Conservation (phyloP, 2,888 invertebrate genomes). For the Drosophila recens region DNA sequence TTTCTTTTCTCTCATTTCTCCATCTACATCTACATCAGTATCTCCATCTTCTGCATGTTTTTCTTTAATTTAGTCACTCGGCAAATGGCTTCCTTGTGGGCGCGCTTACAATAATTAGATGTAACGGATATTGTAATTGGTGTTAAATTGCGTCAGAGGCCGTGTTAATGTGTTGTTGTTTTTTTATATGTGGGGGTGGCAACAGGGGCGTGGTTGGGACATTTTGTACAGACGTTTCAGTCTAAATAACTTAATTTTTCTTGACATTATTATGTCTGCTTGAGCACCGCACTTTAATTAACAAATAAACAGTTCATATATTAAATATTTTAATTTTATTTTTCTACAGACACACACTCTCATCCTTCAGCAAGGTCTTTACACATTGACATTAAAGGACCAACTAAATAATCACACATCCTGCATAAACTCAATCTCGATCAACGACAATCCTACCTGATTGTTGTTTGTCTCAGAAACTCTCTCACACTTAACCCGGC, state of each 20-base stretch:
- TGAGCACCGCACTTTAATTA: not conserved
- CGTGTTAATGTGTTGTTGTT: conserved; percentile 78
- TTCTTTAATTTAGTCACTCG: conserved; percentile 77
- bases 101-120: conserved; percentile 83
- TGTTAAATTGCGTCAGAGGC: conserved; percentile 84
- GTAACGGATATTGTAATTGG: conserved; percentile 86
- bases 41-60: conserved; percentile 52
- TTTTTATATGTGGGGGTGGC: conserved; percentile 36
- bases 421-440: conserved; percentile 17
- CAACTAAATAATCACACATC: conserved; percentile 48
- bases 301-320: not conserved
- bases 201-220: not conserved
- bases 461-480: conserved; percentile 46
- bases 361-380: conserved; percentile 31
- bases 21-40: not conserved
- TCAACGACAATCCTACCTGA: conserved; percentile 47
- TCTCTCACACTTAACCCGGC: conserved; percentile 30
- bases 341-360: not conserved
- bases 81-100: conserved; percentile 72
- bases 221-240: not conserved
- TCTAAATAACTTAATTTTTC: not conserved
- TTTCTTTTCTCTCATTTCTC: conserved; percentile 11
- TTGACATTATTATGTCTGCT: not conserved
- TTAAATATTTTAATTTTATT: not conserved
- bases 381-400: conserved; percentile 34